These are phyloP conservation scores for Pipistrellus pipistrellus DNA, from an alignment of 2,797 vertebrate species.

Conservation along the genomic window DNA sequence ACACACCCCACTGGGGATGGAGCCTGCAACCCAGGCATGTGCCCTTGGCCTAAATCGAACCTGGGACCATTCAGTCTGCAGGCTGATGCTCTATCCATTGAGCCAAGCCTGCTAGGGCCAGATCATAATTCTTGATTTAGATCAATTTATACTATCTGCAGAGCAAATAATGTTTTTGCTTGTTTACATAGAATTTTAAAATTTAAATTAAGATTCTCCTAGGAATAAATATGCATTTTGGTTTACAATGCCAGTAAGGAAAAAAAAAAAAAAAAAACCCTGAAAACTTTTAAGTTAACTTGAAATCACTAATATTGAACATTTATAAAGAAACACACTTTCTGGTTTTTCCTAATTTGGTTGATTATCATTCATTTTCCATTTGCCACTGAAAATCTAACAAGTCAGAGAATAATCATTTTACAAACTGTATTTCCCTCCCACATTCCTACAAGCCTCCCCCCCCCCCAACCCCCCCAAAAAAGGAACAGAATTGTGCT, in stretches of 20 bases:
- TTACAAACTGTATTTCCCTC: not conserved
- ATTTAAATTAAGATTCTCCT: conserved; percentile 37
- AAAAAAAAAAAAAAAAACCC: conserved; percentile 30
- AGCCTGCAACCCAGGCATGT: too few species aligned
- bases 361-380: conserved; percentile 60
- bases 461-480: too few species aligned
- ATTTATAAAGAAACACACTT: conserved; percentile 63
- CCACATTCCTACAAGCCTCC: too few species aligned
- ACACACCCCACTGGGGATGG: too few species aligned
- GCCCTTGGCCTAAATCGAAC: too few species aligned
- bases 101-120: not conserved
- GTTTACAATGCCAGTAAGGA: conserved; percentile 9
- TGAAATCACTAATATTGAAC: conserved; percentile 66
- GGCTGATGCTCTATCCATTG: too few species aligned
- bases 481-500: conserved; percentile 78
- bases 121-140: conserved; percentile 42
- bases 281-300: conserved; percentile 53
- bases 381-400: conserved; percentile 53
- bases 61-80: too few species aligned
- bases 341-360: conserved; percentile 65
- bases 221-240: conserved; percentile 42
- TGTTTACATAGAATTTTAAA: conserved; percentile 51
- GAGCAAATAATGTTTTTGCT: conserved; percentile 20
- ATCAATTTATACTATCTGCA: conserved; percentile 50
- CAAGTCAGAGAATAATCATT: conserved; percentile 63